Evolutionary conservation across 2,888 invertebrate species (phyloP).

Genomic region (Sclerodermus sp.): DNA sequence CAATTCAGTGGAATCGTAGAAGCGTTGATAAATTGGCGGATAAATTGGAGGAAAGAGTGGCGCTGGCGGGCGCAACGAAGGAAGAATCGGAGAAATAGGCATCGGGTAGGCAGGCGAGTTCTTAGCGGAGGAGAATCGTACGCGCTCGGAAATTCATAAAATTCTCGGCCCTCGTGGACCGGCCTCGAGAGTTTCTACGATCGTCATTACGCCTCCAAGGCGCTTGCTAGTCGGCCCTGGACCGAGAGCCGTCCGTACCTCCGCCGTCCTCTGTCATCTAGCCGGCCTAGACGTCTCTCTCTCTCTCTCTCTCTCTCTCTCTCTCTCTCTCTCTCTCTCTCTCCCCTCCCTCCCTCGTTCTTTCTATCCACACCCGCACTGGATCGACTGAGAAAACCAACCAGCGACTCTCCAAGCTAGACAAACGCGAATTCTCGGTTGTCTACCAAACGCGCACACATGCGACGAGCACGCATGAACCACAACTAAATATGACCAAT

Average conservation of each 20-base stretch:
- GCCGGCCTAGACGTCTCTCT: slow-evolving; percentile 12
- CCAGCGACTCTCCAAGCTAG: too few species aligned
- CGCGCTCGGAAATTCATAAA: slow-evolving; percentile 31
- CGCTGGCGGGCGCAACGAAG: too few species aligned
- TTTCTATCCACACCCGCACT: too few species aligned
- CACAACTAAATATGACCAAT: slow-evolving; percentile 20
- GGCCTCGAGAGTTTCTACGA: slow-evolving; percentile 51
- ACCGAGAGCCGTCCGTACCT: slow-evolving; percentile 23
- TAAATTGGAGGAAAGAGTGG: too few species aligned
- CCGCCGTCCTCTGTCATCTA: too few species aligned
- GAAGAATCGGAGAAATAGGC: too few species aligned
- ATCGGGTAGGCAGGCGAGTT: too few species aligned
- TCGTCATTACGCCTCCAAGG: slow-evolving; percentile 53
- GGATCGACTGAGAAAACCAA: too few species aligned
- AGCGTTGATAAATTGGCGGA: too few species aligned
- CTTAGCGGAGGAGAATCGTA: too few species aligned
- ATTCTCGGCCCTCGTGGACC: slow-evolving; percentile 32
- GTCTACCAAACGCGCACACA: slow-evolving; percentile 10
- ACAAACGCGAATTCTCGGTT: too few species aligned
- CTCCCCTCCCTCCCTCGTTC: neutral
- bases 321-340: neutral
- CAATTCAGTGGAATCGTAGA: too few species aligned
- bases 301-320: neutral
- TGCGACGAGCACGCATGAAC: slow-evolving; percentile 11
- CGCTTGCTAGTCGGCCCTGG: slow-evolving; percentile 50